Evolutionary conservation across 2,888 invertebrate genomes (phyloP), one percentile per base, ranked within the genome.

Genomic region (Heliconius aoede): DNA sequence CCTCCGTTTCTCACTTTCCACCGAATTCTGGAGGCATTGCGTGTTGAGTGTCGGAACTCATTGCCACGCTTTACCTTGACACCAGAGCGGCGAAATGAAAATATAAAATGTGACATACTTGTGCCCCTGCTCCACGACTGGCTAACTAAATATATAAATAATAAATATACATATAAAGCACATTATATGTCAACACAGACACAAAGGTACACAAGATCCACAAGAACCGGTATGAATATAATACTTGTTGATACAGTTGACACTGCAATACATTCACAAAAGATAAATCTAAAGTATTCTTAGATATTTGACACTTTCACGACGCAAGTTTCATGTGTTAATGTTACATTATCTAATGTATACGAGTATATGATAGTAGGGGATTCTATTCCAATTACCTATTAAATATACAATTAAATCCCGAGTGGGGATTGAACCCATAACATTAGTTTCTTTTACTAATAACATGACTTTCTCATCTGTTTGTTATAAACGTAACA

Each of bases 151-250:
- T n/a, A n/a, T n/a, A n/a, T n/a, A 36, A 36, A 36, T 36, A 36
- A 36, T 15, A 46, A 46, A 46, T 46, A 46, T 46, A 40, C 15
- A 15, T 18, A 46, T 18, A 18, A 46, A 18, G 5, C 7, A 18
- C 4, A 58, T 58, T 58, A 58, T 11, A 58, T 36, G n/a, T 36
- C 32, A 36, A 26, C 64, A 65, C n/a, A 64, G 11, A 64, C n/a
- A 13, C 60, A 15, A 32, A 32, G 28, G 18, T 9, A 61, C 64
- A 36, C n/a, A 64, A 64, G 65, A 65, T 0, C 21, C 55, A 15
- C n/a, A 69, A 32, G 24, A 69, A 69, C 69, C 51, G n/a, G 69
- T 69, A 55, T 30, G 30, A 55, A 69, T 69, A 69, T 55, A 55
- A 69, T 69, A 55, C 55, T 32, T n/a, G 69, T 69, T 51, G 68